Conservation (phyloP, 2,797 vertebrate genomes). For the Kryptopterus vitreolus region DNA sequence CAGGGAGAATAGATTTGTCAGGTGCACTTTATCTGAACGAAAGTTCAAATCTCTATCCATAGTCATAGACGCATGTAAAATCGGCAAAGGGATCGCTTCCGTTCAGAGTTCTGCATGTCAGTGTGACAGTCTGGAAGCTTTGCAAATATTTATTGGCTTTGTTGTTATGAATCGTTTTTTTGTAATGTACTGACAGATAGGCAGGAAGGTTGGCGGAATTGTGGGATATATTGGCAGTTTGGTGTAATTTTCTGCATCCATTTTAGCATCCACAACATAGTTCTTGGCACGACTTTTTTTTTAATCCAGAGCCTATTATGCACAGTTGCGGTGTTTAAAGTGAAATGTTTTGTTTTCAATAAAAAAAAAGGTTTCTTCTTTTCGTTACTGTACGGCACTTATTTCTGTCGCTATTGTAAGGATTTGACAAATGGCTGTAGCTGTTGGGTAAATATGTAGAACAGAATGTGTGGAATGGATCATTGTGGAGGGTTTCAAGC, state of each 20-base stretch:
- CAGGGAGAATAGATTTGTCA: not conserved
- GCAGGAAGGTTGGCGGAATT: not conserved
- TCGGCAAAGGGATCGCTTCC: too few species aligned
- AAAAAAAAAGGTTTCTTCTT: too few species aligned
- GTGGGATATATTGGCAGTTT: not conserved
- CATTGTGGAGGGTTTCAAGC: slow-evolving; percentile 1
- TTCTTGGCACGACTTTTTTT: not conserved
- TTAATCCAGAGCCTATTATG: not conserved
- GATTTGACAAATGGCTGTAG: not conserved
- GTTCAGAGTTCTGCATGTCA: too few species aligned
- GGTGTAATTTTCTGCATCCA: too few species aligned
- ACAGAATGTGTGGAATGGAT: not conserved
- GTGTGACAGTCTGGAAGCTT: not conserved
- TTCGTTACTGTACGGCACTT: not conserved
- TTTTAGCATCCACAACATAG: not conserved
- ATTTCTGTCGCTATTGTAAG: not conserved
- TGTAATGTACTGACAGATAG: not conserved
- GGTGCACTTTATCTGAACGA: not conserved
- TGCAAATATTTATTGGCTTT: not conserved
- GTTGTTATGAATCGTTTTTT: not conserved
- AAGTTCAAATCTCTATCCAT: not conserved
- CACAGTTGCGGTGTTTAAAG: not conserved
- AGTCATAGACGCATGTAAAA: not conserved
- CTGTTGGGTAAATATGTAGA: not conserved
- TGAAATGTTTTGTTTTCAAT: not conserved